A percentile compares a stretch with the other conserved stretches of the same genome.
These are phyloP conservation scores for Quiscalus mexicanus DNA, from an alignment of 2,113 vertebrate species.

Conservation along the genomic window DNA sequence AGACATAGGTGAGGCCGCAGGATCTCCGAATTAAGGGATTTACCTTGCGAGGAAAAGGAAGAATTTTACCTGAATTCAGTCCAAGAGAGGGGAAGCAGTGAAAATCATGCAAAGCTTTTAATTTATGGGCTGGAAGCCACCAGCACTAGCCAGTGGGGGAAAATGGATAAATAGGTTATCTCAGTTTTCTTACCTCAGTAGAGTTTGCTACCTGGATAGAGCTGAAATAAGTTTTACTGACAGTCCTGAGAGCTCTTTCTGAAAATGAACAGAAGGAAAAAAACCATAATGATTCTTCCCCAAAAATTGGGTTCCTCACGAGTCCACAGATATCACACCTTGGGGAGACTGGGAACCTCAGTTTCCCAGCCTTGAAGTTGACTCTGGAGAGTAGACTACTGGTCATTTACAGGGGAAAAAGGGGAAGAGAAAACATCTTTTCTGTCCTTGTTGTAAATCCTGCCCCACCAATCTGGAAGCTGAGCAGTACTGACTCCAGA, in stretches of 20 bases:
- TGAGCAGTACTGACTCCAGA: neutral
- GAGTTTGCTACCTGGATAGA: neutral
- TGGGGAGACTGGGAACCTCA: rapidly evolving
- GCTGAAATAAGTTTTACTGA: neutral
- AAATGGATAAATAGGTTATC: neutral
- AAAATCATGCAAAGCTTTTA: neutral
- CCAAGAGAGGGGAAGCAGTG: neutral
- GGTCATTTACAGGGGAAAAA: neutral
- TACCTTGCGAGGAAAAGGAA: neutral
- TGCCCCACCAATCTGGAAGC: neutral
- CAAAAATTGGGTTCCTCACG: neutral
- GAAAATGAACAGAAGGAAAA: neutral
- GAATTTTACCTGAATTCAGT: neutral
- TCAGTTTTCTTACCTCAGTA: neutral
- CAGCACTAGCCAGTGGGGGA: neutral
- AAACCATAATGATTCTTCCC: neutral
- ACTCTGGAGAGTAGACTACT: neutral
- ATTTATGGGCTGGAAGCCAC: neutral
- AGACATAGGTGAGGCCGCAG: neutral
- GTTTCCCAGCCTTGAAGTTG: neutral
- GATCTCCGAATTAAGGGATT: neutral
- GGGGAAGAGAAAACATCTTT: neutral
- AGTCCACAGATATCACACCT: neutral
- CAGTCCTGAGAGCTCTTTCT: neutral
- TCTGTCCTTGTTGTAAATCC: neutral